Evolutionary conservation across 30 jellyfish, hydroid and myxozoan species (phyloP), one percentile per base, ranked within the genome.

Genomic region (Cassiopea andromeda): DNA sequence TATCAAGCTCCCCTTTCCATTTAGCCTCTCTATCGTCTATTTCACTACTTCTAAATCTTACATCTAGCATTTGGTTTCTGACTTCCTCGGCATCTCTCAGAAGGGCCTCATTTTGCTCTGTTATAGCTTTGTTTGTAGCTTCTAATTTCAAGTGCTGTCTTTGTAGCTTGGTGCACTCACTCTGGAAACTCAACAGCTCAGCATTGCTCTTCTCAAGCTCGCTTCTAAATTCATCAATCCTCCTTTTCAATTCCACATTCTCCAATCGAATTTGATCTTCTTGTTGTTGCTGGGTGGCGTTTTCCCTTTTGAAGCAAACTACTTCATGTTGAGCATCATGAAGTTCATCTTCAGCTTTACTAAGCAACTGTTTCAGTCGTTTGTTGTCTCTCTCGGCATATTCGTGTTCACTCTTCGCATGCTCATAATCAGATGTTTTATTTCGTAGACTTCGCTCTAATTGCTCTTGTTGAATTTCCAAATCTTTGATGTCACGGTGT

Each of bases 91-190:
- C 92, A 85, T 89, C 97, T 5, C 78, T 75, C 43, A 80, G 89
- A 74, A 89, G 92, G 50, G 87, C 91, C 73, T 89, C 92, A 78
- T 82, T 81, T 58, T 77, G 87, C n/a, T 89, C 97, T 47, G 83
- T 46, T 76, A 75, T 57, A 7, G 97, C 92, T 46, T 82, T 75
- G 43, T 89, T 60, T 7, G 92, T 81, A 8, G 97, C 90, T 48
- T 89, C 97, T 8, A 89, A 69, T 61, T 89, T 89, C 72, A 89
- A 60, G 46, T 89, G 86, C 44, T 82, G 78, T 57, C 97, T 38
- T 60, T 73, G 92, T 73, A 82, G 54, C 18, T 27, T 67, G 61
- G 84, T 73, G 60, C 87, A 61, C 45, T 89, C 97, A 71, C 70
- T 82, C 14, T 79, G 97, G 70, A 89, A 66, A 47, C 60, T 73